Evolutionary conservation across 1,140 invertebrate genomes (phyloP), one percentile per base, ranked within the genome.

Genomic region (Melitaea cinxia): DNA sequence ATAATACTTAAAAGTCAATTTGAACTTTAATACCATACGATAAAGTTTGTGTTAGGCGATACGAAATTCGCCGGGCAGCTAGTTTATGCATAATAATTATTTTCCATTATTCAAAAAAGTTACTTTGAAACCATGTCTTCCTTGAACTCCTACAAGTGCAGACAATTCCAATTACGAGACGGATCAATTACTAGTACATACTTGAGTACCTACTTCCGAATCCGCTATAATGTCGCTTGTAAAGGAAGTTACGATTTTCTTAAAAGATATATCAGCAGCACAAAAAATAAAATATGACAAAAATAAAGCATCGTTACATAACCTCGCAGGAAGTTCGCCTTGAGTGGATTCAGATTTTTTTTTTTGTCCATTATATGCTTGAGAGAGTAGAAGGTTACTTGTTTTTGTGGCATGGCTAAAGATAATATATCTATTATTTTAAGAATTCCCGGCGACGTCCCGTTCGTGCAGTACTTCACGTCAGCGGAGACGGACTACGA

Each of bases 401-500:
- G 39, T 45, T 45, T 45, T 45, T 45, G 4, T n/a, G 19, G 19
- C 10, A 45, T 19, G 2, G 4, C 7, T n/a, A 50, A 50, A 24
- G 24, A 26, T 4, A 6, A 6, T 14, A 14, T 14, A 37, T 37
- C n/a, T 52, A 17, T 21, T 21, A n/a, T n/a, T 28, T 86, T 84
- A 89, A 98, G 97, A 96, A 96, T 88, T 98, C 97, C 4, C 93
- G 96, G 69, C 93, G 96, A 70, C 93, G 97, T 73, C 96, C 97
- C 5, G 94, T 98, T 2, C 94, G 97, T 73, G 97, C 97, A 1
- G 93, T 98, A 64, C 92, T 99, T 10, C 98, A 99, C 85, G 97
- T 99, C 1, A 99, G 98, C 57, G 99, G 98, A 0, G 99, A 99
- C 91, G 98, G 98, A 6, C 91, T 99, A 19, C 92, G 99, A 6